Base-by-base conservation (phyloP, 37 sponge, comb jelly and placozoan species). In the Ianthella basta region DNA sequence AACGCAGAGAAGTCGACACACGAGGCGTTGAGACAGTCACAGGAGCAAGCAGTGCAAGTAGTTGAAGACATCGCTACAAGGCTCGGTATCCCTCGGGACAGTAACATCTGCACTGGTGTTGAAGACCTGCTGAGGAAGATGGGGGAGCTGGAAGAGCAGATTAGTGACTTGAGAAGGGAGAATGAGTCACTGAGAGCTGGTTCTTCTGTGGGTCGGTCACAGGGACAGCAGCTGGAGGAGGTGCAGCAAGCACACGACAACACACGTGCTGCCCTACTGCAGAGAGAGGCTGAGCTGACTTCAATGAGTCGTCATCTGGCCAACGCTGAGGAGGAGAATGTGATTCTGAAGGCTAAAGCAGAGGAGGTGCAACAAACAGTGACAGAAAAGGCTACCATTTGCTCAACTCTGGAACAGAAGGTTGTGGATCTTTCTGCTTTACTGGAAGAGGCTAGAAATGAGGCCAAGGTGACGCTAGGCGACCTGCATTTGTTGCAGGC, bases 71-170 rank as follows among this genome's bases (percentile, higher is more conserved):
- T 44, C 50, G 50, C 50, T 44, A 44, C 6, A 3, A 44, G 8
- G 50, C 50, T 44, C 6, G 50, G 50, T 44, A 8, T 44, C 50
- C 50, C 50, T 3, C 50, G 8, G 3, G 50, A 8, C 8, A 8
- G 50, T 44, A 8, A 44, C 8, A 8, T 44, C 50, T 44, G 50
- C 8, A 8, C 50, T 8, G 8, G 50, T 44, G 50, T 44, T 44
- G 35, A 33, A 12, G 39, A 29, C n/a, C 35, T 85, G 6, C n/a
- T 81, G 55, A 56, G 24, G 29, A 53, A 79, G 55, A 78, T 30
- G 41, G 86, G 66, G 29, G 63, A 41, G 29, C 50, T 84, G 64
- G 56, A 73, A 34, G 25, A 33, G 6, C 37, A 87, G 55, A 34
- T 81, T 0, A 21, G 18, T 37, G 23, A 66, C 41, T 25, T 80